These are phyloP conservation scores for Alexandromys oeconomus DNA, from an alignment of 2,797 vertebrate species.

Conservation along the genomic window DNA sequence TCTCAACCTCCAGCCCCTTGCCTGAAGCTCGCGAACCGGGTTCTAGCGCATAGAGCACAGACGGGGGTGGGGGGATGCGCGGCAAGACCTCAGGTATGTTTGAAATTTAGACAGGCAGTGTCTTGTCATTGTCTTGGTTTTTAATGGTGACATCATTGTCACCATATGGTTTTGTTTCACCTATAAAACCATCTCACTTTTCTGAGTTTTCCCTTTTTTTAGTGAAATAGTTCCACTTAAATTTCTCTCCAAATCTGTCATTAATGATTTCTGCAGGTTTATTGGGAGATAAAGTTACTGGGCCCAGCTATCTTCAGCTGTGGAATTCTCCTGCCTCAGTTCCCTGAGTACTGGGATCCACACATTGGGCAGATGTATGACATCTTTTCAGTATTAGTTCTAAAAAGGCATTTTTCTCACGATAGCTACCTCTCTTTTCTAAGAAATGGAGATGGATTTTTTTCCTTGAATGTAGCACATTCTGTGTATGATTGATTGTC, in stretches of 20 bases:
- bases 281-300: background rate
- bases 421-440: background rate
- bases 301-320: background rate
- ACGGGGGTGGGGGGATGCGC: too few relatives aligned
- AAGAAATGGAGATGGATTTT: background rate
- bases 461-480: background rate
- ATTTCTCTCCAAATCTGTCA: background rate
- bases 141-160: background rate
- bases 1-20: too few relatives aligned
- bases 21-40: too few relatives aligned
- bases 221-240: background rate
- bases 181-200: conserved; percentile 46
- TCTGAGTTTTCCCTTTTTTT: conserved; percentile 12
- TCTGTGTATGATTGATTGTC: background rate
- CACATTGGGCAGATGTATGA: background rate
- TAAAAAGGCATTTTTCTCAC: background rate
- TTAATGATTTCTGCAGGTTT: conserved; percentile 4
- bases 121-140: background rate
- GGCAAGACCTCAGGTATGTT: background rate
- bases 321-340: background rate
- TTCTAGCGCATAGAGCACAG: too few relatives aligned
- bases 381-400: background rate
- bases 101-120: background rate
- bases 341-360: background rate
- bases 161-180: conserved; percentile 12